Evolutionary conservation across 2,113 vertebrate species (phyloP), one percentile per base, ranked within the genome.

Genomic region (Onychostoma macrolepis): DNA sequence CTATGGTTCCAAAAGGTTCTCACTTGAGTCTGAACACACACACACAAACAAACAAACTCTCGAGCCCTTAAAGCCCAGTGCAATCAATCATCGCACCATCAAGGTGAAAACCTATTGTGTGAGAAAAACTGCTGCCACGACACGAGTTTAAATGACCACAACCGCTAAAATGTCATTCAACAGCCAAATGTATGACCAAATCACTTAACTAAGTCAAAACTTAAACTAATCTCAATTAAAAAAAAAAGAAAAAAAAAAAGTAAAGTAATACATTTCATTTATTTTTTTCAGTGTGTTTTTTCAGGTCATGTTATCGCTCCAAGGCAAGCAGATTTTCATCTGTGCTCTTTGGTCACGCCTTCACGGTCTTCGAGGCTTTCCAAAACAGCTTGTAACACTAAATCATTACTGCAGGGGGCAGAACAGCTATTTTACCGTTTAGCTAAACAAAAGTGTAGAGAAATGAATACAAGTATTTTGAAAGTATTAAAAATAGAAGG

Each of bases 301-400:
- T 26, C 38, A 43, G 38, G 38, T 75, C 12, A 17, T 26, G 24
- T 58, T 9, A 61, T n/a, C 6, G 5, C 36, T 61, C 36, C 19
- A 63, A 61, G 36, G 33, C 21, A 63, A 81, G 13, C 79, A 81
- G 56, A 43, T 63, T 43, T 69, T 24, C 11, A 69, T 50, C 5
- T 21, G 24, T 69, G 63, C 63, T 83, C 63, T 83, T 83, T 69
- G 63, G 63, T 69, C 80, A 48, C 15, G 10, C 28, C 63, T 50
- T 69, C n/a, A 6, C 13, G 2, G 21, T 28, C 56, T 36, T 26
- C 19, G 5, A 82, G 61, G 61, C 36, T 65, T 41, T 45, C 38
- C 6, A 69, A 69, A 69, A 69, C 26, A 28, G 26, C 33, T 33
- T 33, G 45, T 15, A 38, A 56, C 4, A 10, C 21, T 33, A 58